Percentiles rank a stretch among this genome's conserved stretches.
phyloP scores from a whole-genome alignment of 2,113 vertebrate genomes.

The Python bivittatus region DNA sequence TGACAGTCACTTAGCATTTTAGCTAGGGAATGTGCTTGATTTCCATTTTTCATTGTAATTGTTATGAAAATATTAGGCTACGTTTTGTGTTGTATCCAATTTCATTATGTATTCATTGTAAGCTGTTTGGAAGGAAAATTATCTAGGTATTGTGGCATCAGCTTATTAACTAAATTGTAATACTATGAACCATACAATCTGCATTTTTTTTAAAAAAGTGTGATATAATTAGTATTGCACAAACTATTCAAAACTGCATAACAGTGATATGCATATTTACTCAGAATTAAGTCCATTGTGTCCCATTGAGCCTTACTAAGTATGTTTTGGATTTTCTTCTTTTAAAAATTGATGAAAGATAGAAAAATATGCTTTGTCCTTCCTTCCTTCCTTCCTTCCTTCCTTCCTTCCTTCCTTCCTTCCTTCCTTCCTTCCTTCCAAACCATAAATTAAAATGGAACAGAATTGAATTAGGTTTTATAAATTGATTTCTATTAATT shows the following conservation, averaged over 20 bases:
- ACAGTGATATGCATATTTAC: background rate
- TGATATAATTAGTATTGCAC: background rate
- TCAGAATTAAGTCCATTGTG: background rate
- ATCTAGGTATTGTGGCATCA: background rate
- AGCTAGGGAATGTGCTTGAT: background rate
- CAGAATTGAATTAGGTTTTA: constrained; percentile 52
- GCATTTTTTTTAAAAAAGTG: background rate
- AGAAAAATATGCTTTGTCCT: constrained; percentile 54
- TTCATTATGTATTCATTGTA: background rate
- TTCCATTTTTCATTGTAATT: background rate
- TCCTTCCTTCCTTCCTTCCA: constrained; percentile 59
- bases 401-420: constrained; percentile 67
- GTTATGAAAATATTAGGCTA: background rate
- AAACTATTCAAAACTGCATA: background rate
- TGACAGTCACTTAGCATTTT: background rate
- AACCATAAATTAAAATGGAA: constrained; percentile 48
- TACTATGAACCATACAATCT: background rate
- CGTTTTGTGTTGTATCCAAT: background rate
- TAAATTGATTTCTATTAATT: constrained; percentile 44
- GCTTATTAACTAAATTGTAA: background rate
- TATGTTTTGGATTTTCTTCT: constrained; percentile 11
- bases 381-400: constrained; percentile 65
- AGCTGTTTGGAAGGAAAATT: background rate
- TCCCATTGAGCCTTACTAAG: background rate
- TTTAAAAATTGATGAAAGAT: constrained; percentile 44